Evolutionary conservation across 2,888 invertebrate species (phyloP).

Genomic region (Lepidochitona cinerea): DNA sequence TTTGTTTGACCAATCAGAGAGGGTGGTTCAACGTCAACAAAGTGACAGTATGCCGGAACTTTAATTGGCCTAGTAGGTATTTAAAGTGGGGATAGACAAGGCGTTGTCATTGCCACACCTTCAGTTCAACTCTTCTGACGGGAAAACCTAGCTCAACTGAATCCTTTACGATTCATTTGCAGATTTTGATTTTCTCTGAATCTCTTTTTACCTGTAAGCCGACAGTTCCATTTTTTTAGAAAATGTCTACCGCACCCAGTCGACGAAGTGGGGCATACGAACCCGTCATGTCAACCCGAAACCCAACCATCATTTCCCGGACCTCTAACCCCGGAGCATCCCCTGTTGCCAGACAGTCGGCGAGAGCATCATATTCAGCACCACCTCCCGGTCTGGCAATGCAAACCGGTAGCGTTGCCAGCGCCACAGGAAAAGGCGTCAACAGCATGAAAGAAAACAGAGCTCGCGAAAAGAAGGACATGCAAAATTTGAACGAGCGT

Average conservation of each 20-base stretch:
- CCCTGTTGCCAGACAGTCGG: neutral
- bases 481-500: constrained; percentile 72
- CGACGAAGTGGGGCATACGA: neutral
- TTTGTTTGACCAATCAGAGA: no score
- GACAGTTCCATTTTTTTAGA: neutral
- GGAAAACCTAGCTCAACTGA: neutral
- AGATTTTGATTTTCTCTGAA: neutral
- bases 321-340: neutral
- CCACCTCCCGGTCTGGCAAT: neutral
- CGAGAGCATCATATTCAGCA: neutral
- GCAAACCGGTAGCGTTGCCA: constrained; percentile 2
- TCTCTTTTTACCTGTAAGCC: neutral
- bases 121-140: no score
- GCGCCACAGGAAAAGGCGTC: constrained; percentile 47
- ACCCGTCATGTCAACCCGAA: neutral
- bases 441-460: constrained; percentile 67
- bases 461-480: constrained; percentile 71
- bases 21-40: no score
- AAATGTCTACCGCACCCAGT: neutral
- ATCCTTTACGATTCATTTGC: neutral
- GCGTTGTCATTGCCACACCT: no score
- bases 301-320: neutral
- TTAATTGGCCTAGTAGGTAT: no score
- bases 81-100: no score
- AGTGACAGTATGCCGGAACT: no score